These are phyloP conservation scores for Pachycephala philippinensis DNA, from an alignment of 2,113 vertebrate species.

Conservation along the genomic window DNA sequence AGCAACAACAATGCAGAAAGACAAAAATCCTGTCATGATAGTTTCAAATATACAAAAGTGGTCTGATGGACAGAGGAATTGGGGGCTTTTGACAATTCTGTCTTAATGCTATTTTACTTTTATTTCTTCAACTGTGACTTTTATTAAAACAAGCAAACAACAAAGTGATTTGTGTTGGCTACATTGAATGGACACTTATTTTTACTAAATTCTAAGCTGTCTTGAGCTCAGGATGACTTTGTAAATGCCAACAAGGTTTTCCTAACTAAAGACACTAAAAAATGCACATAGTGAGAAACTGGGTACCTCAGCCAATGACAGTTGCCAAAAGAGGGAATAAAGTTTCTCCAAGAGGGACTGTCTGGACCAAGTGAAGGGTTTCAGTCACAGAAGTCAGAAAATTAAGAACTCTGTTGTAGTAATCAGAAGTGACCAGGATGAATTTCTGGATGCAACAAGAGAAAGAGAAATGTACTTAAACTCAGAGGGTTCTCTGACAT, in stretches of 20 bases:
- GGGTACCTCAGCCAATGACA: not conserved
- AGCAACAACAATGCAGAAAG: not conserved
- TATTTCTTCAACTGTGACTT: not conserved
- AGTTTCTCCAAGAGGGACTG: not conserved
- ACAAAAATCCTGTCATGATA: not conserved
- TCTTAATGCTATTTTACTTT: not conserved
- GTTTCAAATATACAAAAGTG: not conserved
- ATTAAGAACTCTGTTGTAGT: not conserved
- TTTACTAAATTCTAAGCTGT: not conserved
- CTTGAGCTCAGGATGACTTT: not conserved
- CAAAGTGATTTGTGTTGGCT: not conserved
- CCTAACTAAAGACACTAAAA: not conserved
- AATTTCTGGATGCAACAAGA: not conserved
- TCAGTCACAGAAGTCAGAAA: not conserved
- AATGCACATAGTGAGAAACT: not conserved
- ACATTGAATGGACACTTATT: not conserved
- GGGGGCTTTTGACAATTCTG: not conserved
- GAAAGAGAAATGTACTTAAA: not conserved
- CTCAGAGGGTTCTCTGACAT: not conserved
- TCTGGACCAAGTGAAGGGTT: not conserved
- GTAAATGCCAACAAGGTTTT: not conserved
- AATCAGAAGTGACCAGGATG: not conserved
- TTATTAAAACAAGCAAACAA: not conserved
- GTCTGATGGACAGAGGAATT: rapidly evolving
- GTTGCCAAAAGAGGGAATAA: not conserved